A percentile compares a stretch with the other conserved stretches of the same genome.
Conservation (phyloP, 2,797 vertebrate species). For the Pogoniulus pusillus region DNA sequence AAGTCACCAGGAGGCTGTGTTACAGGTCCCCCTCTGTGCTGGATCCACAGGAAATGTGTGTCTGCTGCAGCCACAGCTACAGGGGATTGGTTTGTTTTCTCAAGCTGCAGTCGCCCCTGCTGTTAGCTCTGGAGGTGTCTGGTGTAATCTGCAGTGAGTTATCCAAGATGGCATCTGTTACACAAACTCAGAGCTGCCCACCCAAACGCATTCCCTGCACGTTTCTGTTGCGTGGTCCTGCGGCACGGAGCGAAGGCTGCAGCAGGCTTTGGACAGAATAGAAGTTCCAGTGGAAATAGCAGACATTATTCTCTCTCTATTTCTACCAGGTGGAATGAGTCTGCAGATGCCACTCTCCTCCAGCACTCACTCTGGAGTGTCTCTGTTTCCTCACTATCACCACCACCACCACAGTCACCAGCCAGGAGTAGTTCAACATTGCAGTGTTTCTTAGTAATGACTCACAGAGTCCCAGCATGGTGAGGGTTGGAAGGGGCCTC, state of each 20-base stretch:
- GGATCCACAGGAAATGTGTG: slow-evolving; percentile 52
- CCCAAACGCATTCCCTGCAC: not conserved
- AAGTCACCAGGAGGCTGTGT: slow-evolving; percentile 25
- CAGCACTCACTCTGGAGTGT: not conserved
- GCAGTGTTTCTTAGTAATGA: not conserved
- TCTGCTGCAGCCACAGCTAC: slow-evolving; percentile 59
- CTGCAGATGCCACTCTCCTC: not conserved
- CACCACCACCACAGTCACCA: not conserved
- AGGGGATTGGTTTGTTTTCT: slow-evolving; percentile 64
- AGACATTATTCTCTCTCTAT: not conserved
- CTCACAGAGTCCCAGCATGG: too few relatives aligned
- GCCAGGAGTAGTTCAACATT: not conserved
- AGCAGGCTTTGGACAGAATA: not conserved
- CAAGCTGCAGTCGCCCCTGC: slow-evolving; percentile 53
- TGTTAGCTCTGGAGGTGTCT: slow-evolving; percentile 60
- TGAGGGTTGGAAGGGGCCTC: too few relatives aligned
- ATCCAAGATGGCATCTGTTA: slow-evolving; percentile 53
- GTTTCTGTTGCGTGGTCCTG: not conserved
- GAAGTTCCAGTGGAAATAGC: not conserved
- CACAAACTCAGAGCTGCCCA: not conserved
- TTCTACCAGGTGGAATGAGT: not conserved
- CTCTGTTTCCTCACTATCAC: not conserved
- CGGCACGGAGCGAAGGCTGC: not conserved
- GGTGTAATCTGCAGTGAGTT: slow-evolving; percentile 34
- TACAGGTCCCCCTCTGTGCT: slow-evolving; percentile 62